Evolutionary conservation across 1,140 invertebrate genomes (phyloP), one percentile per base, ranked within the genome.

Genomic region (Coelopa frigida): DNA sequence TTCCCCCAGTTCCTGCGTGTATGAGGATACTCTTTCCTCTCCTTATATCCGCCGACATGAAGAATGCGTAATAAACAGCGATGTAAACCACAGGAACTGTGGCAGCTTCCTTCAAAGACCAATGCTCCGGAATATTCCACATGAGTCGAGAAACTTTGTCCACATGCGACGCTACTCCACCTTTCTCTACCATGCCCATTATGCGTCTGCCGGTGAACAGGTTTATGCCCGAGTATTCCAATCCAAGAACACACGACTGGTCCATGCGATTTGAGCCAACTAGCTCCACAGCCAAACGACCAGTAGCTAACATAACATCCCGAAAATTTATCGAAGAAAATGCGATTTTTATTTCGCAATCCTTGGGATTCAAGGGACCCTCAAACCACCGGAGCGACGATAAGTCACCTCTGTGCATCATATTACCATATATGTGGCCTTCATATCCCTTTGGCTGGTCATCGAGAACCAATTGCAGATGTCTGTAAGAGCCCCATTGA

Each of bases 1-100:
- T 85, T 22, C 87, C 89, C 17, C 89, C 89, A 46, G 83, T 83
- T 10, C 89, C 90, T n/a, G 89, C 84, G 69, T 94, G 90, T 57
- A 94, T 90, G 1, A 92, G 74, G 18, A 92, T 74, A 2, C 73
- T 77, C 52, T 89, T 83, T 3, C 84, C 85, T 41, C 73, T 74
- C 46, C 75, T 67, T 46, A 91, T 76, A 41, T 78, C 69, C 8
- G 80, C 82, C 21, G 69, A 60, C 64, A 76, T 73, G n/a, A 78
- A 70, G 44, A 97, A 74, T 8, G 89, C 84, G 62, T 89, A 90
- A 51, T 89, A 86, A 3, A 81, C 88, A 0, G 89, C 94, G 35
- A 78, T 77, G 59, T 94, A 95, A 5, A 86, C 86, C 2, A 84
- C 83, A 3, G 92, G 92, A 0, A 96, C 77, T 1, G 90, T 90